Base-by-base conservation (phyloP, 2,888 invertebrate species). In the Palloptera scutellata region DNA sequence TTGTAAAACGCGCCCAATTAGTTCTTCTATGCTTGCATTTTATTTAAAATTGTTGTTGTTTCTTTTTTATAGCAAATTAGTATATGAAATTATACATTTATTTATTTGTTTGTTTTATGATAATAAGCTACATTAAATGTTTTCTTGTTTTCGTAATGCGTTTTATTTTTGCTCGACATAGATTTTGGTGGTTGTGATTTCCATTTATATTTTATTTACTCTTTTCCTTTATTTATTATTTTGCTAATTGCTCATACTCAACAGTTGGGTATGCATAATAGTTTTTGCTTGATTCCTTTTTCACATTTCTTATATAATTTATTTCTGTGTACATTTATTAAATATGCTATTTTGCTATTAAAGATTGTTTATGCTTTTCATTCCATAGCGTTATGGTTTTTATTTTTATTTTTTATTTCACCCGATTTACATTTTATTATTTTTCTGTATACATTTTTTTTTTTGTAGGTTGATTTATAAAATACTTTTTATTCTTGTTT, bases 121-220 rank as follows among this genome's bases (percentile, higher is more conserved):
- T 68, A 73, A 72, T 75, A 73, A 73, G 74, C 75, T 73, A 73
- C 72, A 76, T 79, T 75, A 72, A 76, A 79, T 76, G 68, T 70
- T 60, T 64, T 67, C 45, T 66, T 64, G 64, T 73, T 76, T 74
- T 69, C 72, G 68, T 65, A 68, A 62, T 70, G 69, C 69, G 65
- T 70, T 58, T 69, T 55, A 75, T 77, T 78, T 77, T 75, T 77
- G 74, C 78, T 80, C 79, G 76, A 79, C 77, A 77, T 77, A 78
- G 75, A 80, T 77, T 67, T 65, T 80, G 80, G 81, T 80, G 80
- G 81, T 78, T 80, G 81, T 79, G 79, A 77, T 80, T 80, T 78
- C 81, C 75, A 78, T 77, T 74, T 71, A 68, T 76, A 69, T 74
- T 63, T 64, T 65, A 67, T 69, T 52, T 62, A 42, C 52, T 69